phyloP scores from a whole-genome alignment of 2,888 invertebrate species.

The Cheiracanthium punctorium region DNA sequence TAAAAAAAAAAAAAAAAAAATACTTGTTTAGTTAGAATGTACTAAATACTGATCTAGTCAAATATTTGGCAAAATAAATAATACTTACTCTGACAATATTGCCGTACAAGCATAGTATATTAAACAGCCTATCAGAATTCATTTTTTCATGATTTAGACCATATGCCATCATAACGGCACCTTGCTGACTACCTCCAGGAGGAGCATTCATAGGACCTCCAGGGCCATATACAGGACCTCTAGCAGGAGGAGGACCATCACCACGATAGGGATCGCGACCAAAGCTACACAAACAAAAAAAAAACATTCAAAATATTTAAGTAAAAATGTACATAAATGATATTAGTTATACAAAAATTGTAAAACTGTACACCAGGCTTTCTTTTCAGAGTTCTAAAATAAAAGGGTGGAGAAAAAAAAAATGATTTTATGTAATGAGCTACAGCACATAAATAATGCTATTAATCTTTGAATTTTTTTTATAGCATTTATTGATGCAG shows the following conservation, averaged over 20 bases:
- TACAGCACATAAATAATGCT: no score
- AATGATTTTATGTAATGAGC: no score
- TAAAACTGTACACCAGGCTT: no score
- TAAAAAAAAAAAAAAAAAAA: background rate
- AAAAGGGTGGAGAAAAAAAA: no score
- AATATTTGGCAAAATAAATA: no score
- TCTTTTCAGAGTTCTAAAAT: no score
- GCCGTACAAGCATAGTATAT: slow-evolving; percentile 98
- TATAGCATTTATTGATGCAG: no score
- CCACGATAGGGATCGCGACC: slow-evolving; percentile 69
- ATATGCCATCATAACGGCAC: slow-evolving; percentile 98
- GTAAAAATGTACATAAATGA: background rate
- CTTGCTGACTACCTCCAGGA: slow-evolving; percentile 80
- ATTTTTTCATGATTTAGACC: slow-evolving; percentile 94
- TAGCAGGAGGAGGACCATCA: slow-evolving; percentile 60
- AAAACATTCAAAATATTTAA: background rate
- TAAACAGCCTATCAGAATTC: slow-evolving; percentile 97
- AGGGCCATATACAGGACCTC: slow-evolving; percentile 66
- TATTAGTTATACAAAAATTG: background rate
- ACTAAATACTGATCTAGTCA: no score
- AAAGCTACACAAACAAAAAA: slow-evolving; percentile 34
- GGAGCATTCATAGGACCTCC: slow-evolving; percentile 57
- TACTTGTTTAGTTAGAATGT: no score
- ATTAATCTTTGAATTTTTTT: no score
- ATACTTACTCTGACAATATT: slow-evolving; percentile 93